These are phyloP conservation scores for Poecilobothrus nobilitatus DNA, from an alignment of 2,888 invertebrate genomes.

Conservation along the genomic window DNA sequence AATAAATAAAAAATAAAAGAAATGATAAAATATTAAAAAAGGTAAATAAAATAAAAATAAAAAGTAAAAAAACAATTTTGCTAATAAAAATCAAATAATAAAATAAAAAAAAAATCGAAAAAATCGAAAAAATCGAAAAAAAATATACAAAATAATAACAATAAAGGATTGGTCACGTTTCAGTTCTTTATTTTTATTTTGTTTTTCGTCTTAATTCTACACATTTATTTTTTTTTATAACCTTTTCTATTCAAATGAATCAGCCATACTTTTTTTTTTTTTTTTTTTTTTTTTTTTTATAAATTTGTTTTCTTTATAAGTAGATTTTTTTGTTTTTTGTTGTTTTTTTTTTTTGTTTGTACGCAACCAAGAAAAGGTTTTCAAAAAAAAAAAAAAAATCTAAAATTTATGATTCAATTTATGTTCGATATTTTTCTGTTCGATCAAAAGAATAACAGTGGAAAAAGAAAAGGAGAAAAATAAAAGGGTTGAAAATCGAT, in stretches of 20 bases:
- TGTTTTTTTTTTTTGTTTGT: not conserved
- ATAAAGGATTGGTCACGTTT: slow-evolving; percentile 4
- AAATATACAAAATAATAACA: too few relatives aligned
- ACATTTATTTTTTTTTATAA: too few relatives aligned
- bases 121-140: too few relatives aligned
- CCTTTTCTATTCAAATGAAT: not conserved
- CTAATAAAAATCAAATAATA: slow-evolving; percentile 2
- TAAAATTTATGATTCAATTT: not conserved
- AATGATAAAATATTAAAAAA: too few relatives aligned
- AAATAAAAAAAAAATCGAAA: not conserved
- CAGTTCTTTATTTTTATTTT: not conserved
- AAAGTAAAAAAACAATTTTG: not conserved
- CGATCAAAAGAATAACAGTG: too few relatives aligned
- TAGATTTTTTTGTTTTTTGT: too few relatives aligned
- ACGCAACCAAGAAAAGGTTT: not conserved
- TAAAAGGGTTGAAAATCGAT: too few relatives aligned
- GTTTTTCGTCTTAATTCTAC: not conserved
- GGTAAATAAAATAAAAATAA: not conserved
- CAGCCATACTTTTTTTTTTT: not conserved
- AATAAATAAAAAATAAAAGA: too few relatives aligned
- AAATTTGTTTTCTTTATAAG: too few relatives aligned
- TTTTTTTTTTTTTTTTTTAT: not conserved
- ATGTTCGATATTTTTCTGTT: not conserved
- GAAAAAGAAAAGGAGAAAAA: too few relatives aligned
- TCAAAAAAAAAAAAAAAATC: too few relatives aligned